Evolutionary conservation across 2,797 vertebrate species (phyloP).

Genomic region (Oceanodroma leucorhoa): DNA sequence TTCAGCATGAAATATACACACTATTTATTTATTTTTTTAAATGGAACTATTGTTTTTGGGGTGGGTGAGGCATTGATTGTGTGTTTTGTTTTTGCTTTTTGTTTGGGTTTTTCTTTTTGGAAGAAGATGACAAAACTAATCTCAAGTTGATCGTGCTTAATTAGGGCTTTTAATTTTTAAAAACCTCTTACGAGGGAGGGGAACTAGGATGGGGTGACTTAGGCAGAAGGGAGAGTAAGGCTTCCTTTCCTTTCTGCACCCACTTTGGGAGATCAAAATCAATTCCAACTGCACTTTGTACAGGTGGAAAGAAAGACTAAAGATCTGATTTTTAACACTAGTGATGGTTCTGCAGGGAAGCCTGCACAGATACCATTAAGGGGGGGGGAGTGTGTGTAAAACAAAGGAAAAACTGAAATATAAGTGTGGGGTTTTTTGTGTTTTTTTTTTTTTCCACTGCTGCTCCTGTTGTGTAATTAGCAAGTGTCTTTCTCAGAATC

Average conservation of each 20-base stretch:
- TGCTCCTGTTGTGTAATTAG: constrained; percentile 60
- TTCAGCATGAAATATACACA: constrained; percentile 66
- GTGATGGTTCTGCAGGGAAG: constrained; percentile 59
- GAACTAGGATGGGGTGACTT: neutral
- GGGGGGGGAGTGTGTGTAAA: constrained; percentile 26
- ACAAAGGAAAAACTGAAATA: constrained; percentile 41
- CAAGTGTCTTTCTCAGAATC: constrained; percentile 10
- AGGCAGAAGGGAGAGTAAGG: neutral
- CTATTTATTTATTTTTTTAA: constrained; percentile 80
- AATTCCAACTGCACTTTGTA: constrained; percentile 81
- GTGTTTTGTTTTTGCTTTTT: neutral
- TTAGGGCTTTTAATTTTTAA: constrained; percentile 15
- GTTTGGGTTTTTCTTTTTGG: neutral
- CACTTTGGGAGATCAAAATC: constrained; percentile 73
- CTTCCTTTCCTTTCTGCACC: neutral
- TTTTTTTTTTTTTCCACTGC: constrained; percentile 13
- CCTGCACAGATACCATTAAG: neutral
- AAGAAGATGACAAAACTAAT: constrained; percentile 51
- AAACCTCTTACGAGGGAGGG: neutral
- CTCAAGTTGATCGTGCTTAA: neutral
- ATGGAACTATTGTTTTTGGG: constrained; percentile 60
- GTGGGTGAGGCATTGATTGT: neutral
- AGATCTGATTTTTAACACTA: constrained; percentile 73
- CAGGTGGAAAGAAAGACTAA: constrained; percentile 61
- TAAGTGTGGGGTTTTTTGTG: neutral